Evolutionary conservation across 2,888 invertebrate species (phyloP), one percentile per base, ranked within the genome.

Genomic region (Brachyptera risi): DNA sequence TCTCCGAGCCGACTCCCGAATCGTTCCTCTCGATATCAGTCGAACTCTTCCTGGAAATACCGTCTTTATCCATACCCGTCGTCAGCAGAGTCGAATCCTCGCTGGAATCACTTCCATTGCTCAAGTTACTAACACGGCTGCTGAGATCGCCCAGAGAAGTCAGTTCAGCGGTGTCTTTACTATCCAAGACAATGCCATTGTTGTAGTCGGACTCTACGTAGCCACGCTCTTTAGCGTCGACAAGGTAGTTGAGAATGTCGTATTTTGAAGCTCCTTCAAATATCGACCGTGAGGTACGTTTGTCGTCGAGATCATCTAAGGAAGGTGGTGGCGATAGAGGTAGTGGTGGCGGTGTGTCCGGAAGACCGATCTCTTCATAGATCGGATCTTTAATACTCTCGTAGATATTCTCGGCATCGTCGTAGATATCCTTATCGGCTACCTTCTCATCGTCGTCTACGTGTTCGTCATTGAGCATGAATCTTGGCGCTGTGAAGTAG

Each of bases 1-100:
- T 93, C 75, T 94, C 94, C 2, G 92, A 92, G 54, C 94, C 94
- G 1, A 94, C 93, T 1, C 94, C 95, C 17, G 93, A 94, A 74
- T 93, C 94, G 71, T 93, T 94, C 66, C 95, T 81, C 78, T 94
- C 94, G 67, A 94, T 88, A 74, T 93, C 92, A 2, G 85, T 83
- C 7, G 82, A 74, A 60, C 77, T 74, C 40, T 75, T 73, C 56
- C 60, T 67, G 9, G 51, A 40, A 1, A 61, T 74, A 67, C 84
- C 83, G 66, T 84, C 84, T 62, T 79, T 75, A 37, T 75, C 71
- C n/a, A 83, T 78, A 62, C 81, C 81, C 67, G 82, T 80, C 37
- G 84, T 80, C 27, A 83, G 82, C 59, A 87, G 79, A 26, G 88
- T 89, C 71, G 85, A 88, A 68, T 92, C 91, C 75, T 92, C 91